Evolutionary conservation across 1,140 invertebrate species (phyloP), one percentile per base, ranked within the genome.

Genomic region (Drosophila melanogaster): DNA sequence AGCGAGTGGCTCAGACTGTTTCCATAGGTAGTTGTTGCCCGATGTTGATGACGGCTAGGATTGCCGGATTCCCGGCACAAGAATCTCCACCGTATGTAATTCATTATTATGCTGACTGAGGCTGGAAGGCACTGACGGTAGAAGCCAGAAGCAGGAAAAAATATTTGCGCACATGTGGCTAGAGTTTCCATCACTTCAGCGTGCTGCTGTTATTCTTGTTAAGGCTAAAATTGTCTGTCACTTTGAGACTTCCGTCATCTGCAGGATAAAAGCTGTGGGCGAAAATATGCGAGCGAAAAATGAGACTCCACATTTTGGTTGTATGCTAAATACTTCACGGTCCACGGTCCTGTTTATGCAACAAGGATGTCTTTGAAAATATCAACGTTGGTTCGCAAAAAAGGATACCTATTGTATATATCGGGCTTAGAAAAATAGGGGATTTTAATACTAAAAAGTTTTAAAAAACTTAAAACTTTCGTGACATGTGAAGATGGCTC

Each of bases 141-240:
- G 51, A 51, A 54, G 50, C n/a, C 46, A 54, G 37, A 15, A 54
- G 33, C 11, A 43, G 12, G 49, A 64, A 57, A 67, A 74, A 74
- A 79, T 61, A 57, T 79, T 83, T 58, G 41, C 54, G 64, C 78
- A 86, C 81, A 86, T 86, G 81, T 85, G 81, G 77, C 81, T 73
- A 74, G 73, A 73, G 71, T 74, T 74, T 54, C 41, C 58, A 38
- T 55, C 44, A 30, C 35, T 61, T 26, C 59, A 46, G 38, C 37
- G 44, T 44, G 44, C 38, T 51, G 51, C 46, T 58, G 70, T 62
- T 81, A 64, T 75, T 85, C 67, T 66, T 83, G 70, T 78, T 66
- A 78, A 77, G 57, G 74, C 69, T 78, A 78, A 86, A 85, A 85
- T 85, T 87, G 83, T 86, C 83, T 62, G 79, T 83, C 83, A 86